Conservation (phyloP, 53 echinoderm and acorn worm genomes). For the Stichopus horrens region DNA sequence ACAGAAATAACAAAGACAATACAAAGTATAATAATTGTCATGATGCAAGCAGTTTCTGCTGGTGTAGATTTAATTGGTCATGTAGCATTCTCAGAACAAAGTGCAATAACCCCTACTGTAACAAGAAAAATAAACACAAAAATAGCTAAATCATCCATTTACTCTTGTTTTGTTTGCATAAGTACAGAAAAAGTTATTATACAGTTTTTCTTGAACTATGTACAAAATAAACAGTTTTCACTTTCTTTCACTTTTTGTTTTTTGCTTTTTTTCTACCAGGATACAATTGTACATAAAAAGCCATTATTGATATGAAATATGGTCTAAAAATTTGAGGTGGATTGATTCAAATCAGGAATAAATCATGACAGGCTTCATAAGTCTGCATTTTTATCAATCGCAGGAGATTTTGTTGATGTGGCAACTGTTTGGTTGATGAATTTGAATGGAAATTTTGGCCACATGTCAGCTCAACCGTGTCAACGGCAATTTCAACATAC, state of each 20-base stretch:
- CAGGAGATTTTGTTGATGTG: too few relatives aligned
- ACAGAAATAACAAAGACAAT: not conserved
- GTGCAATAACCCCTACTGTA: slow-evolving; percentile 38
- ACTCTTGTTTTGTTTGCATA: slow-evolving; percentile 35
- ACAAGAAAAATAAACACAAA: slow-evolving; percentile 46
- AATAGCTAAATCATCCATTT: slow-evolving; percentile 37
- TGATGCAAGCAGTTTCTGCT: slow-evolving; percentile 27
- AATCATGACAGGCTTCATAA: too few relatives aligned
- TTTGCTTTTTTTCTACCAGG: not conserved
- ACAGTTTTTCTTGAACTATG: slow-evolving; percentile 20
- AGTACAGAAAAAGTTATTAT: slow-evolving; percentile 38
- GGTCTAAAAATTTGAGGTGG: too few relatives aligned
- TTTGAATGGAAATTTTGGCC: too few relatives aligned
- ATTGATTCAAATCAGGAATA: too few relatives aligned
- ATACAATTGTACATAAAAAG: too few relatives aligned
- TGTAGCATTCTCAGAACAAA: slow-evolving; percentile 12
- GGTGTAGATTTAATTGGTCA: slow-evolving; percentile 17
- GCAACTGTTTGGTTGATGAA: too few relatives aligned
- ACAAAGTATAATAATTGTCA: not conserved
- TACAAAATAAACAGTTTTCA: slow-evolving; percentile 17
- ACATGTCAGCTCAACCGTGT: too few relatives aligned
- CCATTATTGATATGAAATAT: too few relatives aligned
- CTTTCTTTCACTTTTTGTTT: not conserved
- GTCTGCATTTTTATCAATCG: too few relatives aligned
- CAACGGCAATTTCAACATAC: too few relatives aligned